phyloP scores from a whole-genome alignment of 30 jellyfish, hydroid and myxozoan genomes.

The Pelagia noctiluca region DNA sequence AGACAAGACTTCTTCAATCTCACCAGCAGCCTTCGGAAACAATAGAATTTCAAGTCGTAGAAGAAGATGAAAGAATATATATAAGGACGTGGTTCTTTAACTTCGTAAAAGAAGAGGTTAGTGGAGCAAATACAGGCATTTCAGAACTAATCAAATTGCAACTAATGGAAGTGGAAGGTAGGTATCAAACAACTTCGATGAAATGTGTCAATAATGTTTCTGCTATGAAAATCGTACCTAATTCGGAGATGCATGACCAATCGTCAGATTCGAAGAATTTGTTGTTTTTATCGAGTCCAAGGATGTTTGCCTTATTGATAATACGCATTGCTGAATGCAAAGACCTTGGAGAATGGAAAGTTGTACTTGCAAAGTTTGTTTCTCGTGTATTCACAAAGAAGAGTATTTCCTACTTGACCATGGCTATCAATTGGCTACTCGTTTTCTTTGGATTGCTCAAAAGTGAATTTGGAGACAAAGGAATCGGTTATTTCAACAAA shows the following conservation, averaged over 20 bases:
- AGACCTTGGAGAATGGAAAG: neutral
- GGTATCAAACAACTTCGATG: no score
- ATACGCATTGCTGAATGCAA: constrained; percentile 41
- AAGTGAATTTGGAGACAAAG: constrained; percentile 27
- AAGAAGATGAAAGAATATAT: no score
- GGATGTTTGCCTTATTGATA: constrained; percentile 24
- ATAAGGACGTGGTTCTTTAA: constrained; percentile 1
- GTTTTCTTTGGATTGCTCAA: constrained; percentile 37
- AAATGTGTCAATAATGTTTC: neutral
- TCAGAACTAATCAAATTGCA: no score
- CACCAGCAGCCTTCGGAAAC: no score
- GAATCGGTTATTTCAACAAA: neutral
- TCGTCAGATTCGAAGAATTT: neutral
- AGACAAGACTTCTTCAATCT: no score
- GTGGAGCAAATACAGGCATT: neutral
- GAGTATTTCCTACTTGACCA: constrained; percentile 3
- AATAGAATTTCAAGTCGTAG: neutral
- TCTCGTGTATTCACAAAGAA: neutral
- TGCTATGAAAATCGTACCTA: no score
- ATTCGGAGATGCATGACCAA: neutral
- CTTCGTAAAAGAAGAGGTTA: neutral
- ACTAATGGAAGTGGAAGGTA: no score
- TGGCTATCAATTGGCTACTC: constrained; percentile 44
- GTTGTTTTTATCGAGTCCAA: constrained; percentile 42
- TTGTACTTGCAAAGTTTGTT: constrained; percentile 13